phyloP scores from a whole-genome alignment of 2,888 invertebrate species.

The Plutella xylostella region DNA sequence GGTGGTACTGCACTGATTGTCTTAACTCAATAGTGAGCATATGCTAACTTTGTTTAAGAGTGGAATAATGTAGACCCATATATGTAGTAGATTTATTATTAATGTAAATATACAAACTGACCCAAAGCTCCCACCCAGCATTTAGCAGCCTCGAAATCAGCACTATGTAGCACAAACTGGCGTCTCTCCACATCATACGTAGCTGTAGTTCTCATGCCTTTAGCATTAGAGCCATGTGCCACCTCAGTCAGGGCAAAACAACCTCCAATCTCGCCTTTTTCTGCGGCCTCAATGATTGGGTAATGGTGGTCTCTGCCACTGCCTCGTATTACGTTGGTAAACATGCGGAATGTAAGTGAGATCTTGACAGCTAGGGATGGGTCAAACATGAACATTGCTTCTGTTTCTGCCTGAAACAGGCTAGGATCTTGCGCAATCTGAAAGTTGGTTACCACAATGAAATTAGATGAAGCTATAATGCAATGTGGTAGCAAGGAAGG shows the following conservation, averaged over 20 bases:
- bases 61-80: too few species aligned
- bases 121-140: slow-evolving; percentile 89
- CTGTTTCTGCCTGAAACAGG: slow-evolving; percentile 54
- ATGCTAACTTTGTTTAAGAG: too few species aligned
- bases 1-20: too few species aligned
- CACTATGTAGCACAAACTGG: slow-evolving; percentile 86
- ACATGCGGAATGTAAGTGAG: slow-evolving; percentile 75
- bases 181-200: slow-evolving; percentile 79
- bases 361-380: slow-evolving; percentile 75
- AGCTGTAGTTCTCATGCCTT: slow-evolving; percentile 87
- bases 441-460: slow-evolving; percentile 12
- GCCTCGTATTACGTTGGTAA: slow-evolving; percentile 72
- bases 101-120: slow-evolving; percentile 27
- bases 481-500: not conserved
- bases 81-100: too few species aligned
- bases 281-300: slow-evolving; percentile 56
- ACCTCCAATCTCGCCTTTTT: slow-evolving; percentile 40
- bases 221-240: slow-evolving; percentile 91
- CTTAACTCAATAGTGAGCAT: too few species aligned
- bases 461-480: not conserved
- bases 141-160: slow-evolving; percentile 92
- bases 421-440: slow-evolving; percentile 63
- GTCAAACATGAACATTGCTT: slow-evolving; percentile 71
- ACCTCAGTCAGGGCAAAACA: slow-evolving; percentile 91
- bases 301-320: slow-evolving; percentile 75